Percentiles rank a stretch among this genome's conserved stretches.
phyloP scores from a whole-genome alignment of 2,888 invertebrate genomes.

The Eristalis pertinax region DNA sequence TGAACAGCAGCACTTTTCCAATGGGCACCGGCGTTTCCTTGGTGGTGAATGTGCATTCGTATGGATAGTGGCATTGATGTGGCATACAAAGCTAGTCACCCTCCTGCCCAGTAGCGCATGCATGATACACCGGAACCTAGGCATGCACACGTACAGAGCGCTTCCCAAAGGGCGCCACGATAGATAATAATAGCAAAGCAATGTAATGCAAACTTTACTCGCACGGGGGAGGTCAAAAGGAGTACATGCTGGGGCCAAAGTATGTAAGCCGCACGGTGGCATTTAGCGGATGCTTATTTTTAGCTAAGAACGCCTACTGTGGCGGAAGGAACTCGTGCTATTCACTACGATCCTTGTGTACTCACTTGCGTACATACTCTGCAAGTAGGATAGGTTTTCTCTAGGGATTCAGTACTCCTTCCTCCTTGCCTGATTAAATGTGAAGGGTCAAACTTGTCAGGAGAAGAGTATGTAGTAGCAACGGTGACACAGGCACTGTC shows the following conservation, averaged over 20 bases:
- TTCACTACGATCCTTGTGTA: not conserved
- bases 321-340: not conserved
- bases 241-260: not conserved
- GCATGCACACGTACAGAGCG: not conserved
- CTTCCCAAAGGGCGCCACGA: not conserved
- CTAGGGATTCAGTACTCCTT: not conserved
- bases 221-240: not conserved
- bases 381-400: too few relatives aligned
- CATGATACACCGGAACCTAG: not conserved
- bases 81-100: not conserved
- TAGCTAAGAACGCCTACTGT: not conserved
- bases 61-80: slow-evolving; percentile 1
- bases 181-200: slow-evolving; percentile 38
- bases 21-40: slow-evolving; percentile 2
- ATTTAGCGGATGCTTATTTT: slow-evolving; percentile 13
- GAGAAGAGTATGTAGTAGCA: not conserved
- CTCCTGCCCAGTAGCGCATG: not conserved
- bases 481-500: not conserved
- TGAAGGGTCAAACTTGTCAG: not conserved
- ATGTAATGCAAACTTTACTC: slow-evolving; percentile 10
- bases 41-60: not conserved
- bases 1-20: not conserved
- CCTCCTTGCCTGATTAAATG: not conserved
- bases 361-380: not conserved
- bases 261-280: not conserved